These are phyloP conservation scores for Euphydryas editha DNA, from an alignment of 2,888 invertebrate genomes.

Conservation along the genomic window DNA sequence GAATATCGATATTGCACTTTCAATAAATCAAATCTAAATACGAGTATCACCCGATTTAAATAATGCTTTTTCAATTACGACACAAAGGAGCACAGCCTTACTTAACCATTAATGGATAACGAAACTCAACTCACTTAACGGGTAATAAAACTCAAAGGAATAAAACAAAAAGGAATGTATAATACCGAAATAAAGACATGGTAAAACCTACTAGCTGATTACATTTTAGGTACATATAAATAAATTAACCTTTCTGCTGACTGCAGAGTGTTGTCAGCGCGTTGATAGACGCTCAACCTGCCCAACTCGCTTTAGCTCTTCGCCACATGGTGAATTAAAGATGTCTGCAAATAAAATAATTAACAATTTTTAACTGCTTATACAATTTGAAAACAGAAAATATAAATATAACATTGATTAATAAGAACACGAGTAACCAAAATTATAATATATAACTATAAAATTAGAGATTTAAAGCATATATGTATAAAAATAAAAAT, in stretches of 20 bases:
- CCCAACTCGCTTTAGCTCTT: slow-evolving; percentile 52
- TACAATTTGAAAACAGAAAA: not conserved
- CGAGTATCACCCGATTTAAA: too few species aligned
- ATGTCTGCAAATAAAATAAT: slow-evolving; percentile 35
- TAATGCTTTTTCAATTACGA: not conserved
- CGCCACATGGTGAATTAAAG: slow-evolving; percentile 55
- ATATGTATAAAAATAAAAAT: too few species aligned
- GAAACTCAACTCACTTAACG: too few species aligned
- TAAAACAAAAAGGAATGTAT: too few species aligned
- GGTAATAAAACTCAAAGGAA: too few species aligned
- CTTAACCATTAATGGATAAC: too few species aligned
- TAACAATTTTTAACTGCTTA: not conserved
- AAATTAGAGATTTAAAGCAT: too few species aligned
- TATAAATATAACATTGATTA: not conserved
- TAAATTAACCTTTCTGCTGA: slow-evolving; percentile 73
- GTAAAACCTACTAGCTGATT: not conserved
- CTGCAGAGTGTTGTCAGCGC: slow-evolving; percentile 77
- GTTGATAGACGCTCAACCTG: slow-evolving; percentile 70
- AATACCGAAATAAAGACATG: not conserved
- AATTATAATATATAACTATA: too few species aligned
- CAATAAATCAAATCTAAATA: too few species aligned
- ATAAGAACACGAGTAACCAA: too few species aligned
- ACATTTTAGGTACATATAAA: not conserved
- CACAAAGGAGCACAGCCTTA: too few species aligned
- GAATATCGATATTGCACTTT: too few species aligned